These are phyloP conservation scores for Gambusia affinis DNA, from an alignment of 2,113 vertebrate species.

Conservation along the genomic window DNA sequence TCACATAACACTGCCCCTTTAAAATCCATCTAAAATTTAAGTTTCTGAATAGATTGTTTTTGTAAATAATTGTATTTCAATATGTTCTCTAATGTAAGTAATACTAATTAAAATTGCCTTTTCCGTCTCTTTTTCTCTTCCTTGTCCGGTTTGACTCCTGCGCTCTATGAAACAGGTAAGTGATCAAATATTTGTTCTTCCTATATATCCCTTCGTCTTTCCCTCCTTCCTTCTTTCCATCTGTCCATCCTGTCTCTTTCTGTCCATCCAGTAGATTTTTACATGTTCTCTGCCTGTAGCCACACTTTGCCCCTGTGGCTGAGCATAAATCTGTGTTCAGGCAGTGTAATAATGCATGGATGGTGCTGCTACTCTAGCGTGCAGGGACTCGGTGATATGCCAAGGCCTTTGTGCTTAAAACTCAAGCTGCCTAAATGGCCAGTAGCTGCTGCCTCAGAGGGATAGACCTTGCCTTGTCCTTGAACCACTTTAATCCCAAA, in stretches of 20 bases:
- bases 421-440: constrained; percentile 53
- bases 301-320: constrained; percentile 33
- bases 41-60: background rate
- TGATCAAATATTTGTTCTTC: constrained; percentile 5
- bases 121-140: background rate
- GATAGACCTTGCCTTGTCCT: constrained; percentile 45
- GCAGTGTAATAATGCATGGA: constrained; percentile 55
- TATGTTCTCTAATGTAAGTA: background rate
- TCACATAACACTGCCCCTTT: no score
- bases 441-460: constrained; percentile 43
- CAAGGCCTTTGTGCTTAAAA: constrained; percentile 58
- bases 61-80: background rate
- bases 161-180: constrained; percentile 59
- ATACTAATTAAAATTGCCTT: constrained; percentile 16
- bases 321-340: constrained; percentile 63
- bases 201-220: background rate
- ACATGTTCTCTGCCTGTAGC: constrained; percentile 31
- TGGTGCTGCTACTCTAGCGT: constrained; percentile 61
- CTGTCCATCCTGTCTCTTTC: background rate
- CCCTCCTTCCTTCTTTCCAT: background rate
- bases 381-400: constrained; percentile 46
- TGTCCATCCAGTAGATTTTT: constrained; percentile 4
- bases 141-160: background rate
- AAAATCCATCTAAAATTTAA: background rate
- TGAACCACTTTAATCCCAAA: constrained; percentile 42